phyloP scores from a whole-genome alignment of 2,797 vertebrate species.

The Leptoclinus maculatus region DNA sequence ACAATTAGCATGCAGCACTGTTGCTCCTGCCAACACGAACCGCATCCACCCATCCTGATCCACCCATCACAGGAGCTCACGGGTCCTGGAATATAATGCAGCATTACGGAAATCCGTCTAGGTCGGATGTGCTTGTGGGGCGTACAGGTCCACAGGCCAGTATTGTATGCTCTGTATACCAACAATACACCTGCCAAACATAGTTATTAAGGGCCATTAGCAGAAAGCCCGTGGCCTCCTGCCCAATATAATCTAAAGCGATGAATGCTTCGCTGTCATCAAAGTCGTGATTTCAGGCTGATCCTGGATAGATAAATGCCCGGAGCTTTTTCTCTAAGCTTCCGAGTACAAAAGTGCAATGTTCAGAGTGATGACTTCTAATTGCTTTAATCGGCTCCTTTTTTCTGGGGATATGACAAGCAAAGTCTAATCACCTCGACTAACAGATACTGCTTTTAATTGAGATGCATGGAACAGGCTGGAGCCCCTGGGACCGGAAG shows the following conservation, averaged over 20 bases:
- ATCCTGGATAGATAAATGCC: conserved; percentile 61
- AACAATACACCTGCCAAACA: conserved; percentile 34
- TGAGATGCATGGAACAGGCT: conserved; percentile 39
- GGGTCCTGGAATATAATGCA: conserved; percentile 40
- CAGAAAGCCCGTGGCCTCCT: conserved; percentile 32
- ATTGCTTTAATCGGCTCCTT: conserved; percentile 53
- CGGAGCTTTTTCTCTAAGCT: conserved; percentile 36
- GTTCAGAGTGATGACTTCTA: conserved; percentile 59
- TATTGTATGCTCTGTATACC: conserved; percentile 10
- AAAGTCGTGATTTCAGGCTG: conserved; percentile 52
- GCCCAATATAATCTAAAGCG: conserved; percentile 52
- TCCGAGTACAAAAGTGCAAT: conserved; percentile 54
- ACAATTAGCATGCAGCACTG: conserved; percentile 85
- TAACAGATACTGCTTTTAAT: conserved; percentile 45
- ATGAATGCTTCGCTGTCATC: conserved; percentile 59
- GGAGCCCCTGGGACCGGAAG: neutral
- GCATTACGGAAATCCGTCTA: conserved; percentile 34
- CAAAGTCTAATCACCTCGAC: conserved; percentile 36
- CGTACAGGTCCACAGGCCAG: conserved; percentile 7
- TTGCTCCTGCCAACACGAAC: conserved; percentile 71
- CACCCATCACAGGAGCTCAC: conserved; percentile 57
- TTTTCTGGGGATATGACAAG: conserved; percentile 41
- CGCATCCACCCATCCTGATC: conserved; percentile 61
- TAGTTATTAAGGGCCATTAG: conserved; percentile 27
- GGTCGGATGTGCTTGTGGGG: conserved; percentile 20